phyloP scores from a whole-genome alignment of 23 tunicate species.

The Pegea sp. region DNA sequence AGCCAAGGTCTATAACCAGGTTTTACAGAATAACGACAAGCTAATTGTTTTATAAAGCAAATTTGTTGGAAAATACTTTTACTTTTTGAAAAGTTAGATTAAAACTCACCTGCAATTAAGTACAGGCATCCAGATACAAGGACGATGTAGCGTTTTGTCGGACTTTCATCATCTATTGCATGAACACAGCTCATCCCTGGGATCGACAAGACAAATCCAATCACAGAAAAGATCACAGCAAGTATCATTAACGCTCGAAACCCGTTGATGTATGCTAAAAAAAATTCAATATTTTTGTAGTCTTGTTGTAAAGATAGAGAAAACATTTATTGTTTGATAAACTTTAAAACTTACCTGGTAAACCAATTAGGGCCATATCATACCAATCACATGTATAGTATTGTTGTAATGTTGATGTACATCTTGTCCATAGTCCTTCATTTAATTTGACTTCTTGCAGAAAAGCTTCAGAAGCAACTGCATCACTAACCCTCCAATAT shows the following conservation, averaged over 20 bases:
- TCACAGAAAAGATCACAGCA: constrained; percentile 16
- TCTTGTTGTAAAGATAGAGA: not conserved
- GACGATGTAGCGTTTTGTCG: constrained; percentile 34
- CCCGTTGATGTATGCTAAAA: constrained; percentile 45
- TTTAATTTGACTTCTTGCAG: constrained; percentile 4
- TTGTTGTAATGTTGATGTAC: constrained; percentile 8
- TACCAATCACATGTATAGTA: constrained; percentile 24
- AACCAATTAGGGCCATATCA: constrained; percentile 19
- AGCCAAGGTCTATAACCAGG: no score
- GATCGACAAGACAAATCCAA: constrained; percentile 26
- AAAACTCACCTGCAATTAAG: constrained; percentile 30
- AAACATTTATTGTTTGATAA: not conserved
- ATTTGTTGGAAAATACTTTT: not conserved
- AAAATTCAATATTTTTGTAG: not conserved
- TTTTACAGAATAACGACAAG: no score
- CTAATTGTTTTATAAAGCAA: no score
- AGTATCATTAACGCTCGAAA: constrained; percentile 75
- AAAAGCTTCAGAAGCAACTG: constrained; percentile 18
- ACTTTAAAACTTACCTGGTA: constrained; percentile 8
- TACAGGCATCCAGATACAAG: constrained; percentile 48
- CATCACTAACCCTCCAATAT: constrained; percentile 24
- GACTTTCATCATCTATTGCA: constrained; percentile 25
- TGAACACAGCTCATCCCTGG: constrained; percentile 52
- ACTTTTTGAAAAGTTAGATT: not conserved
- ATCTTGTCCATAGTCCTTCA: constrained; percentile 41